Conservation (phyloP, 1,140 invertebrate genomes). For the Tetramorium parvispinum region DNA sequence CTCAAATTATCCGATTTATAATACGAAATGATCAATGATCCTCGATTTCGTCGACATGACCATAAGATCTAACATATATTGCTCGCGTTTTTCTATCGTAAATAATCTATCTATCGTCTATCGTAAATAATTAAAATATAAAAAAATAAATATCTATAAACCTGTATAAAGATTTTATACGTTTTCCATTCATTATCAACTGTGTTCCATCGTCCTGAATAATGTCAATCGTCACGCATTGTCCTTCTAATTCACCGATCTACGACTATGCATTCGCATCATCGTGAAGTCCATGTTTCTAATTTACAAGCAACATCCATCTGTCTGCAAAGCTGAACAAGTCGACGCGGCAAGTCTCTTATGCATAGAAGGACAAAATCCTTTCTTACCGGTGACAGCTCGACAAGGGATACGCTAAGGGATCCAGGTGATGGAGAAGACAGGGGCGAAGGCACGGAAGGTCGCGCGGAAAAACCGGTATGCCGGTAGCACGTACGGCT, state of each 20-base stretch:
- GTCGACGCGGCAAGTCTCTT: neutral
- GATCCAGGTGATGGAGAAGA: conserved; percentile 25
- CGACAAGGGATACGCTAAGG: conserved; percentile 23
- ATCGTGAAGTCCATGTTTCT: neutral
- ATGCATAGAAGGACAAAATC: conserved; percentile 39
- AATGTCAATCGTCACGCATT: conserved; percentile 1
- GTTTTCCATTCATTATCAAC: neutral
- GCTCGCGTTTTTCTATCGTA: neutral
- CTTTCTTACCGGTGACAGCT: conserved; percentile 41
- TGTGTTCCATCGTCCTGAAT: neutral
- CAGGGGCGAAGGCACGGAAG: conserved; percentile 30
- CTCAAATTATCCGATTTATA: neutral
- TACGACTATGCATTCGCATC: neutral
- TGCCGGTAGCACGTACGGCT: conserved; percentile 67
- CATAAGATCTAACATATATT: neutral
- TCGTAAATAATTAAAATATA: neutral
- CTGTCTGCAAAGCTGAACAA: conserved; percentile 18
- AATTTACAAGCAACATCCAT: conserved; percentile 46
- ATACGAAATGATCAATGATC: neutral
- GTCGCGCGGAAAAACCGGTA: conserved; percentile 71
- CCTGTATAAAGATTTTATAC: neutral
- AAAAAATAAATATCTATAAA: neutral
- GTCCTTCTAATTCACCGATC: conserved; percentile 12
- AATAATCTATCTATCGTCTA: neutral
- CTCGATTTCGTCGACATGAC: neutral